Evolutionary conservation across 2,888 invertebrate genomes (phyloP), one percentile per base, ranked within the genome.

Genomic region (Meandrusa payeni): DNA sequence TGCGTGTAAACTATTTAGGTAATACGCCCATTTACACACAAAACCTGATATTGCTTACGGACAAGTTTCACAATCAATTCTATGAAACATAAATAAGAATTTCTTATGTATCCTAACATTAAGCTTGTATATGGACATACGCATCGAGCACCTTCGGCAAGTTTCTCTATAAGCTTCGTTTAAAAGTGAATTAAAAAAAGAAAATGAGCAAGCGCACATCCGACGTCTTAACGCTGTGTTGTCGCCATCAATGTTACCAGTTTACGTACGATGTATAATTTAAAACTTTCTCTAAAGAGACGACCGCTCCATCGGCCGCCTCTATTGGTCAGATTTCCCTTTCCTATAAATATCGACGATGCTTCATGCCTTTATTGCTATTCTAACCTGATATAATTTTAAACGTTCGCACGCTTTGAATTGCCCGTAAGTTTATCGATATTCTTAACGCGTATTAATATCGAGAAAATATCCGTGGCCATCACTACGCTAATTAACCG

Each of bases 251-350:
- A 61, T 65, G 69, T 72, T 76, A 72, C 80, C 64, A 76, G 76
- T 81, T 81, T 72, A 76, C 73, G 63, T 68, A 66, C 72, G 64
- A 65, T 67, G 74, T 82, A 79, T 80, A 85, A 83, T 86, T 83
- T 85, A 69, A 74, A 77, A 86, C 86, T 86, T 86, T 86, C 85
- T 76, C 82, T 64, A 61, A 65, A 68, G 64, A 65, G 61, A 62
- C 67, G 60, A 61, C 57, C 46, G 49, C 52, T 51, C 47, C 42
- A 39, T 38, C 50, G 57, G 56, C 57, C 59, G 50, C 27, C 57
- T 61, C 60, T 57, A 61, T 63, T 57, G 64, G 59, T 62, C 61
- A 67, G 73, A 73, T 80, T 82, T 81, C 80, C 74, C 80, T 77
- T 76, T 70, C 69, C 55, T 60, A 59, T 52, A 34, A 58, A 56